Conservation (phyloP, 2,797 vertebrate genomes). For the Rhinichthys osculus region DNA sequence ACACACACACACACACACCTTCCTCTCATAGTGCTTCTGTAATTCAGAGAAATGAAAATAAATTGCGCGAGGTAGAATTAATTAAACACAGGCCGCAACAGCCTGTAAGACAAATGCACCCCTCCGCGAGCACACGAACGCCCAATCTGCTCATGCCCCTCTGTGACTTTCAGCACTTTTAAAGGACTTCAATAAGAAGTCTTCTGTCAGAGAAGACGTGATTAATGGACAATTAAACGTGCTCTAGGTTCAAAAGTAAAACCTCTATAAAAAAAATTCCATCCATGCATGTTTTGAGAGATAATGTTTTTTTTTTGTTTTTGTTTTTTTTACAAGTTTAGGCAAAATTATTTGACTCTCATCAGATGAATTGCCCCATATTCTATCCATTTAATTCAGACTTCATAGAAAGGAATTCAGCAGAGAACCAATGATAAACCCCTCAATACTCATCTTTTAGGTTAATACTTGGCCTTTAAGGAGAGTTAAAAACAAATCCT, state of each 20-base stretch:
- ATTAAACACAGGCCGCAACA: slow-evolving; percentile 72
- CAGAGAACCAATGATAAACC: neutral
- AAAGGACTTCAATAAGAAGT: slow-evolving; percentile 62
- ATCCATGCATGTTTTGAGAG: neutral
- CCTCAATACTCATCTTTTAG: neutral
- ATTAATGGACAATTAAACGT: slow-evolving; percentile 37
- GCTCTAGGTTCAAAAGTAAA: slow-evolving; percentile 30
- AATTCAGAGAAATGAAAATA: slow-evolving; percentile 57
- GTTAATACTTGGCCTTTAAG: neutral
- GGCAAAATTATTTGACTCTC: neutral
- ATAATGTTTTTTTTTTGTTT: neutral
- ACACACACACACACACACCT: neutral
- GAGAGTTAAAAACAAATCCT: neutral
- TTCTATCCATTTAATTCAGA: neutral
- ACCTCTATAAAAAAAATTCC: neutral
- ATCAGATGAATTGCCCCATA: slow-evolving; percentile 1
- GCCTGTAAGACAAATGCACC: slow-evolving; percentile 66
- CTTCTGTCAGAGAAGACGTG: slow-evolving; percentile 26
- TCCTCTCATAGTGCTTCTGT: slow-evolving; percentile 43
- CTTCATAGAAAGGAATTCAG: neutral
- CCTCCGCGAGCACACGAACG: slow-evolving; percentile 51
- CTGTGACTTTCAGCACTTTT: slow-evolving; percentile 71
- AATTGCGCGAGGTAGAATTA: slow-evolving; percentile 67
- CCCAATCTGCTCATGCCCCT: slow-evolving; percentile 63
- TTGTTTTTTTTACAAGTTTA: neutral